A percentile compares a stretch with the other conserved stretches of the same genome.
Evolutionary conservation across 2,797 vertebrate species (phyloP).

Genomic region (Schizopygopsis malacanthus): DNA sequence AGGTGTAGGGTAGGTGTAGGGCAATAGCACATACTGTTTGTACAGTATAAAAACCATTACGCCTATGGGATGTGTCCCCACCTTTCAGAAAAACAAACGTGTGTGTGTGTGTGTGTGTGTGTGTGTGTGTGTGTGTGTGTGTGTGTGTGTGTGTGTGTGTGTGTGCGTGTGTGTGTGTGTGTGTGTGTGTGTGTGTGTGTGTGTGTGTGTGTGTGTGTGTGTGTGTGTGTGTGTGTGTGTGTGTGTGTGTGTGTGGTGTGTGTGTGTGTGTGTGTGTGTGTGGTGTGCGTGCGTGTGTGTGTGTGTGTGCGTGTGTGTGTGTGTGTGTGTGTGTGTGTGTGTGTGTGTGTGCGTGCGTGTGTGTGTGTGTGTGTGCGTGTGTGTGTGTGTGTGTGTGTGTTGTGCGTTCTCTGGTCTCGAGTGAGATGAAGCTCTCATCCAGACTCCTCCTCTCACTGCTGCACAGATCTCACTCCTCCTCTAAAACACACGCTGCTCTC

Average conservation of each 20-base stretch:
- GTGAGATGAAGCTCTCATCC: conserved; percentile 84
- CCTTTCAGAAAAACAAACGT: no score
- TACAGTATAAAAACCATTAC: no score
- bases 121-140: conserved; percentile 61
- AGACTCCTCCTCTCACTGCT: conserved; percentile 80
- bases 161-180: conserved; percentile 69
- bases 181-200: not conserved
- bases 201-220: conserved; percentile 71
- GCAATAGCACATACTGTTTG: no score
- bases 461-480: conserved; percentile 81
- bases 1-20: no score
- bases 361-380: no score
- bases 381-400: conserved; percentile 69
- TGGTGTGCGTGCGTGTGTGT: conserved; percentile 65
- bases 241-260: no score
- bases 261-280: conserved; percentile 47
- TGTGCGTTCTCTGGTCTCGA: conserved; percentile 84
- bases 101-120: no score
- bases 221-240: conserved; percentile 69
- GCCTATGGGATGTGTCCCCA: no score
- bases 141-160: conserved; percentile 57
- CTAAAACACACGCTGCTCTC: conserved; percentile 63
- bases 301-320: no score
- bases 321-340: no score
- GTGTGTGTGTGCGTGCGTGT: no score